A percentile compares a stretch with the other conserved stretches of the same genome.
Evolutionary conservation across 2,797 vertebrate genomes (phyloP).

Genomic region (Philypnodon macrostomus): DNA sequence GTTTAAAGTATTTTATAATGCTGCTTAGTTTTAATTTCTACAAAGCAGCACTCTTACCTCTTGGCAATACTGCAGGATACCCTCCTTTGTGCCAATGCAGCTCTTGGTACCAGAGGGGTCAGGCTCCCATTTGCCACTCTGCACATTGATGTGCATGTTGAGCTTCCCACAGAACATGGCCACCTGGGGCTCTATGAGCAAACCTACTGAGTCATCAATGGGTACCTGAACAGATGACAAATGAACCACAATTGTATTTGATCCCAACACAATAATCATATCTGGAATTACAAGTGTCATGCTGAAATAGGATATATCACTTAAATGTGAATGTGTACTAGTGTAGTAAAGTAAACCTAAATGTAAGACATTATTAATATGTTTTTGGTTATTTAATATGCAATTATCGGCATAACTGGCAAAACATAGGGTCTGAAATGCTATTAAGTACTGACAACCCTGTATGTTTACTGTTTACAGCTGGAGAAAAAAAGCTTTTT

Average conservation of each 20-base stretch:
- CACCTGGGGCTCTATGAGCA: constrained; percentile 91
- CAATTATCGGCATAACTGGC: too few species aligned
- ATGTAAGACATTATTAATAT: too few species aligned
- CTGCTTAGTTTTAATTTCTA: background rate
- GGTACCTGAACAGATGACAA: constrained; percentile 64
- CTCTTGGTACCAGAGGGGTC: constrained; percentile 88
- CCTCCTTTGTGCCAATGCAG: constrained; percentile 90
- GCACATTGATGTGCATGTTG: constrained; percentile 97
- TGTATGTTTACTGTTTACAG: too few species aligned
- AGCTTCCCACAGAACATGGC: constrained; percentile 97
- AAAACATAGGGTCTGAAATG: too few species aligned
- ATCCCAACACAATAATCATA: too few species aligned
- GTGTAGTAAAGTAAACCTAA: too few species aligned
- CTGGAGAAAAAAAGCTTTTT: too few species aligned
- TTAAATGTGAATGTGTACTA: too few species aligned
- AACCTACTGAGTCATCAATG: constrained; percentile 70
- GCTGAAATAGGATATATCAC: too few species aligned
- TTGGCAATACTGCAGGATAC: constrained; percentile 95
- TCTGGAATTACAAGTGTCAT: too few species aligned
- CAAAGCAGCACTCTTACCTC: constrained; percentile 66
- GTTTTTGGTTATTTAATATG: too few species aligned
- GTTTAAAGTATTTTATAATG: background rate
- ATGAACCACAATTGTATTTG: constrained; percentile 5
- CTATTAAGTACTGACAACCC: too few species aligned
- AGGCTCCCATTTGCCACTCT: constrained; percentile 95